These are phyloP conservation scores for Gracilinanus agilis DNA, from an alignment of 2,113 vertebrate species.

Conservation along the genomic window DNA sequence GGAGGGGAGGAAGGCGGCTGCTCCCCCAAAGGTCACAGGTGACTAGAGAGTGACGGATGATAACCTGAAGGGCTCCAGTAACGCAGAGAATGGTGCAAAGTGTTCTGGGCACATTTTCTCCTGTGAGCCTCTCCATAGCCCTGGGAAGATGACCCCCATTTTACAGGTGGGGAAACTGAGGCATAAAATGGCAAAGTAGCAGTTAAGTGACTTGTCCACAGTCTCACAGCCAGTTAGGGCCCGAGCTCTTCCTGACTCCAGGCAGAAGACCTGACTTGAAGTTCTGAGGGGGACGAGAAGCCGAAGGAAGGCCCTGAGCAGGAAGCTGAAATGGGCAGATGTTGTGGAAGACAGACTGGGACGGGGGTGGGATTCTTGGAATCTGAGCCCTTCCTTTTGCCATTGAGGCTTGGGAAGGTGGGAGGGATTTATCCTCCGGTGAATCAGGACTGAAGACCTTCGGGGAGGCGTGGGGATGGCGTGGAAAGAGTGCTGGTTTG, in stretches of 20 bases:
- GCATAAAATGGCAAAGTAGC: no score
- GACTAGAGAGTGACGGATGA: not conserved
- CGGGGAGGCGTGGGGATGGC: not conserved
- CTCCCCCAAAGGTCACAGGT: no score
- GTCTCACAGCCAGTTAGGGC: not conserved
- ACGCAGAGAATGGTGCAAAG: not conserved
- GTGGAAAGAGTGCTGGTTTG: not conserved
- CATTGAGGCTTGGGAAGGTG: no score
- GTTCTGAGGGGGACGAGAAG: not conserved
- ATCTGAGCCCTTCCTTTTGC: no score
- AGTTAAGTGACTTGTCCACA: not conserved
- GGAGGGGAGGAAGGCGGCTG: no score
- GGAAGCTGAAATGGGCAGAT: not conserved
- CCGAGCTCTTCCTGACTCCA: not conserved
- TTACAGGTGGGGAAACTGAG: constrained; percentile 40
- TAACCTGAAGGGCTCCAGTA: not conserved
- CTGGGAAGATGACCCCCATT: not conserved
- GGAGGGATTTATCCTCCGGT: no score
- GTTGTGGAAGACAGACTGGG: not conserved
- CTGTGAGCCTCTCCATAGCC: no score
- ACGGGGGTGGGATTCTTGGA: no score
- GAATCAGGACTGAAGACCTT: not conserved
- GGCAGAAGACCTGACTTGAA: not conserved
- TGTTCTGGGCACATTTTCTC: no score
- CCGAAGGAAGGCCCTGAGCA: not conserved